Conservation (phyloP, 2,113 vertebrate genomes). For the Archilochus colubris region DNA sequence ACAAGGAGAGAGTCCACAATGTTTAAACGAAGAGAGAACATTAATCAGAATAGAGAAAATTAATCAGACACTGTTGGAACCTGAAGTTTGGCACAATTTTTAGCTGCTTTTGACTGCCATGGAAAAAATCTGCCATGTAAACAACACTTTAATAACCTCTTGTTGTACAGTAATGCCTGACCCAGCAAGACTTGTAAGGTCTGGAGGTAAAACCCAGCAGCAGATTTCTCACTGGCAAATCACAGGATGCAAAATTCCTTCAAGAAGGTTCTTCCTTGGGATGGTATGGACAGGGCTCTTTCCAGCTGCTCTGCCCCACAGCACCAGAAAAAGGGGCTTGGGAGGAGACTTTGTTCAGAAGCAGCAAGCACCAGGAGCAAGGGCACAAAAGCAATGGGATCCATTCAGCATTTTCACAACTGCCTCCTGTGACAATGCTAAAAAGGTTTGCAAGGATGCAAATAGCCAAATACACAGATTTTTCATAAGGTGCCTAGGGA, state of each 20-base stretch:
- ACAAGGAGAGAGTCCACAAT: not conserved
- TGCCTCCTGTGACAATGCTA: not conserved
- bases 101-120: not conserved
- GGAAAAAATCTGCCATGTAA: not conserved
- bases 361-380: not conserved
- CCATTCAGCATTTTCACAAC: not conserved
- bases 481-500: not conserved
- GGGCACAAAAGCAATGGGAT: not conserved
- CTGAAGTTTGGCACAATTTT: not conserved
- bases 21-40: not conserved
- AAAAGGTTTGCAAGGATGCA: not conserved
- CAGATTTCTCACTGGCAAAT: not conserved
- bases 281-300: accelerated
- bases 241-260: not conserved
- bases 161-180: not conserved
- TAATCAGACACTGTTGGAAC: not conserved
- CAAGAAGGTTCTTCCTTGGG: not conserved
- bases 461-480: not conserved
- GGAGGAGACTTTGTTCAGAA: not conserved
- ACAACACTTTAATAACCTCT: not conserved
- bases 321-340: not conserved
- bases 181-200: not conserved
- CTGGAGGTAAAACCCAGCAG: not conserved
- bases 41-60: not conserved
- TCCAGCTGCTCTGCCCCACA: not conserved